A percentile compares a stretch with the other conserved stretches of the same genome.
These are phyloP conservation scores for Tiliacea aurago DNA, from an alignment of 2,888 invertebrate genomes.

Conservation along the genomic window DNA sequence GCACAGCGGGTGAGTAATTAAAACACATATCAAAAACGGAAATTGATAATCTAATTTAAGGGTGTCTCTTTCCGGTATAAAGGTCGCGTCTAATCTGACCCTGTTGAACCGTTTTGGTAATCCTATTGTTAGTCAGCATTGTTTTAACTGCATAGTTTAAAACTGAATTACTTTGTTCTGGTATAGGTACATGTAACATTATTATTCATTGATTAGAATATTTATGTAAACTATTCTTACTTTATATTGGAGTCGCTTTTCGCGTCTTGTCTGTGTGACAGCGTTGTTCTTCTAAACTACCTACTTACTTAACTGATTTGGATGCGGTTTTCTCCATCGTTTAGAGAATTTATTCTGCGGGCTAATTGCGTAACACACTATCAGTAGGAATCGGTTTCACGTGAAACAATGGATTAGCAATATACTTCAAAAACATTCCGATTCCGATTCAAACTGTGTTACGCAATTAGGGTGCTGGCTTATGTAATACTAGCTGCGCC, in stretches of 20 bases:
- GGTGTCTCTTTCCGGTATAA: conserved; percentile 51
- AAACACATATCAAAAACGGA: conserved; percentile 36
- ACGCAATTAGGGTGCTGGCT: no score
- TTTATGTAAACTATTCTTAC: background rate
- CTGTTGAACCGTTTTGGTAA: conserved; percentile 19
- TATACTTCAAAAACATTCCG: no score
- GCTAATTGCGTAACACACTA: no score
- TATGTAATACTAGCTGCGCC: no score
- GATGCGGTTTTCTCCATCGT: no score
- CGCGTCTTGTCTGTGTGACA: no score
- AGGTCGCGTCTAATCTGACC: conserved; percentile 40
- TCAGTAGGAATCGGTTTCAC: no score
- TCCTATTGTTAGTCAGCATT: conserved; percentile 15
- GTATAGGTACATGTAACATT: background rate
- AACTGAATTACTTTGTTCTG: background rate
- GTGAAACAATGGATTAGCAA: no score
- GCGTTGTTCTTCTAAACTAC: background rate
- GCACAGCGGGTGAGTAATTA: conserved; percentile 40
- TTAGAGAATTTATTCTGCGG: no score
- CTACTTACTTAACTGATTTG: background rate
- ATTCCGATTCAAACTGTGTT: no score
- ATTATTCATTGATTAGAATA: background rate
- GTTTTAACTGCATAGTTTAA: background rate
- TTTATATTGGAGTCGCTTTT: no score
- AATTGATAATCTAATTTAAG: conserved; percentile 50